phyloP scores from a whole-genome alignment of 2,797 vertebrate genomes.

The Sphenopsis melanotis region DNA sequence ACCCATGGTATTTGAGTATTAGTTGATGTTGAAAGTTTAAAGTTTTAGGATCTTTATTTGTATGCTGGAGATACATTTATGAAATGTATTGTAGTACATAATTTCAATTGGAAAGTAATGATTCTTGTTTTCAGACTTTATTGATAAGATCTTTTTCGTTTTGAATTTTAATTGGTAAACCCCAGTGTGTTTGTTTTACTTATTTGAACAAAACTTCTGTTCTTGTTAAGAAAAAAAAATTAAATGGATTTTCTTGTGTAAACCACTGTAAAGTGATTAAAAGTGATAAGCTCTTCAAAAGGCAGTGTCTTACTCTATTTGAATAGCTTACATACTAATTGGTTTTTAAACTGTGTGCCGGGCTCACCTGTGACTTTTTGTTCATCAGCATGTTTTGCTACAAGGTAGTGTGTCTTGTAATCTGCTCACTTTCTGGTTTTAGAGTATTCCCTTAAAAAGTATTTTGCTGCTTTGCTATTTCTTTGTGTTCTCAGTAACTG shows the following conservation, averaged over 20 bases:
- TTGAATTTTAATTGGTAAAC: neutral
- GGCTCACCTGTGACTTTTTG: constrained; percentile 64
- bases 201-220: constrained; percentile 2
- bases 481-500: neutral
- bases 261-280: constrained; percentile 65
- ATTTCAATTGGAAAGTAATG: neutral
- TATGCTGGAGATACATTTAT: neutral
- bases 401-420: constrained; percentile 57
- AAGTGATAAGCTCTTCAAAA: constrained; percentile 68
- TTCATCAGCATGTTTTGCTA: constrained; percentile 71
- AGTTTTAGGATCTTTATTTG: neutral
- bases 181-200: neutral
- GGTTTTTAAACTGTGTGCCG: constrained; percentile 55
- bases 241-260: constrained; percentile 67
- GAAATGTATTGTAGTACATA: neutral
- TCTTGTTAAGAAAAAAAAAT: constrained; percentile 30
- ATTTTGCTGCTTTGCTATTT: neutral
- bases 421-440: neutral
- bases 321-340: constrained; percentile 65
- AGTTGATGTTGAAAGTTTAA: neutral
- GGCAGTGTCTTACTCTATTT: constrained; percentile 61
- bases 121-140: neutral
- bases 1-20: neutral
- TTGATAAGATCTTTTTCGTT: neutral
- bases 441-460: neutral